Percentiles rank a stretch among this genome's conserved stretches.
phyloP scores from a whole-genome alignment of 2,797 vertebrate genomes.

The Sternarchorhynchus goeldii region DNA sequence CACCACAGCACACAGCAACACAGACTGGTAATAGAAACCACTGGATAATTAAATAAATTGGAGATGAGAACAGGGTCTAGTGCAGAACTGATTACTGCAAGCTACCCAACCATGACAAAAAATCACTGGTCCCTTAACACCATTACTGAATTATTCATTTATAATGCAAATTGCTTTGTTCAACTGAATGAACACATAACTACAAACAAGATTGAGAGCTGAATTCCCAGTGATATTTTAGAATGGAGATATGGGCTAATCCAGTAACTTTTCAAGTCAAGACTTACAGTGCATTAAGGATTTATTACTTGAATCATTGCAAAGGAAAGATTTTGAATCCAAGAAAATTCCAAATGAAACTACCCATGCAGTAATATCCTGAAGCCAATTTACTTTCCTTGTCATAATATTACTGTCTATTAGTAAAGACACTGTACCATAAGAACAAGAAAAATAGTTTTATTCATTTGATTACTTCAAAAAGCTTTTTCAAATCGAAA shows the following conservation, averaged over 20 bases:
- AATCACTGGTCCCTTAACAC: constrained; percentile 46
- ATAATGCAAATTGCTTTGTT: constrained; percentile 54
- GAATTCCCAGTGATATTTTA: constrained; percentile 38
- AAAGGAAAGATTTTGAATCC: constrained; percentile 27
- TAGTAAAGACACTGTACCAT: not conserved
- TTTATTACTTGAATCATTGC: constrained; percentile 44
- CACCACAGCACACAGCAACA: constrained; percentile 35
- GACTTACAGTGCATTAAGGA: constrained; percentile 40
- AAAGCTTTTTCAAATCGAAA: not conserved
- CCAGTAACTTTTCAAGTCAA: constrained; percentile 37
- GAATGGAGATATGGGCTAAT: constrained; percentile 18
- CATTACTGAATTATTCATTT: constrained; percentile 56
- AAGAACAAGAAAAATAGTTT: not conserved
- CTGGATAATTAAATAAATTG: constrained; percentile 54
- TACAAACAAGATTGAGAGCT: constrained; percentile 44
- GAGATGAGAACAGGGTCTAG: constrained; percentile 36
- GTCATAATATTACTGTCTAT: not conserved
- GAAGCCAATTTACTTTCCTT: not conserved
- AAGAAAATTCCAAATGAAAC: constrained; percentile 32
- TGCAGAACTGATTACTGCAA: constrained; percentile 48
- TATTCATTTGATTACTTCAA: too few species aligned
- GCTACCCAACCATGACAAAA: constrained; percentile 36
- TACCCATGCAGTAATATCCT: not conserved
- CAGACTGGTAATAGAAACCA: constrained; percentile 44
- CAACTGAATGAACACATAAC: constrained; percentile 45